Evolutionary conservation across 1,140 invertebrate species (phyloP), one percentile per base, ranked within the genome.

Genomic region (Elymnias hypermnestra): DNA sequence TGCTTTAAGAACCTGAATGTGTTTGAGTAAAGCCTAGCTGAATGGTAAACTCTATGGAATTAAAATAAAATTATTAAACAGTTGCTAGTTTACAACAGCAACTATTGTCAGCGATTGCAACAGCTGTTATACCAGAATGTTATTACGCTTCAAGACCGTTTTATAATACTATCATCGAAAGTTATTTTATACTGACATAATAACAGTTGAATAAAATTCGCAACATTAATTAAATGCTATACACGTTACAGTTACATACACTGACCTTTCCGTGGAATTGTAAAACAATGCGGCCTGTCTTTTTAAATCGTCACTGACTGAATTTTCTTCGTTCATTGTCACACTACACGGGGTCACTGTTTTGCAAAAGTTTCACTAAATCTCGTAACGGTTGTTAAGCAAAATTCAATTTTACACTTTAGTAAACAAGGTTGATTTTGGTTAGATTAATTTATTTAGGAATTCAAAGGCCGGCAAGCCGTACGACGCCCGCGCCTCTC

Each of bases 251-350:
- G 7, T 25, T 9, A 7, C 4, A 19, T 14, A 40, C 22, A 48
- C 69, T 47, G 59, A 83, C 79, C 79, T 83, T 57, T 79, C 64
- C 8, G 77, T 82, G 3, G 77, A 72, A 42, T 83, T 82, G 53
- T 83, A 83, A 53, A 82, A 83, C 72, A 79, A 66, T 7, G 79
- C 79, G 0, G 79, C 79, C 35, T 83, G 79, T 8, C 79, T 57
- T 42, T 83, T 83, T 21, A 83, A 40, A 31, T 83, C 79, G 18
- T 83, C 73, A 17, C 66, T 56, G 2, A 83, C 73, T 3, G 70
- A 41, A 49, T 70, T 77, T 23, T 83, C 79, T 59, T 79, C 74
- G 28, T 40, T 73, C 77, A 82, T 82, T 58, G 60, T 73, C 53
- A 59, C 63, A 69, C 57, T 36, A 39, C 58, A 36, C 43, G 29